Conservation (phyloP, 2,888 invertebrate genomes). For the Coleophora flavipennella region DNA sequence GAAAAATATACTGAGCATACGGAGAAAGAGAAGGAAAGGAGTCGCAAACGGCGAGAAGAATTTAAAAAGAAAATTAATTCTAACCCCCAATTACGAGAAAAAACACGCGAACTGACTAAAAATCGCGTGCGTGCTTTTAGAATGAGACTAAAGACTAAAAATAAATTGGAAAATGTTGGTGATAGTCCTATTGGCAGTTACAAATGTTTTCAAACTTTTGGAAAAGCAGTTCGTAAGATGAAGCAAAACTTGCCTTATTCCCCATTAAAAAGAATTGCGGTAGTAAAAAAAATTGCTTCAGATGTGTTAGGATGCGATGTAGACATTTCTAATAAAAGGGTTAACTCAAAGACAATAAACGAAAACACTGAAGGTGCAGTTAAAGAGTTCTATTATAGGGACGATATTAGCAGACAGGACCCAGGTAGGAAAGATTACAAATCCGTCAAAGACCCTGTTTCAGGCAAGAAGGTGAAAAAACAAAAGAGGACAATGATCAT, state of each 20-base stretch:
- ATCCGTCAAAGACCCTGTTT: constrained; percentile 2
- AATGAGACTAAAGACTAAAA: neutral
- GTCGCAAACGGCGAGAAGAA: neutral
- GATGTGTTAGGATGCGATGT: neutral
- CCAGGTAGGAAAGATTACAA: constrained; percentile 6
- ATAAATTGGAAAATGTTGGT: neutral
- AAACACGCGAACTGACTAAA: constrained; percentile 1
- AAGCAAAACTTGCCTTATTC: constrained; percentile 6
- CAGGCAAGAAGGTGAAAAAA: constrained; percentile 6
- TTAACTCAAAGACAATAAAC: neutral
- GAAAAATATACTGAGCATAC: neutral
- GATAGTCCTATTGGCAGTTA: constrained; percentile 5
- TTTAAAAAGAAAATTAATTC: neutral
- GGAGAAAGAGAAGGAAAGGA: neutral
- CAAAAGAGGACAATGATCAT: constrained; percentile 5
- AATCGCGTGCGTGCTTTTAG: constrained; percentile 1
- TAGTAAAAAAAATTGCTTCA: constrained; percentile 1
- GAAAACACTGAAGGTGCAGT: neutral
- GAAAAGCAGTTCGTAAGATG: constrained; percentile 6
- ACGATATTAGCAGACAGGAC: constrained; percentile 3
- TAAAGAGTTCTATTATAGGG: constrained; percentile 1
- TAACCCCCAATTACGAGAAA: neutral
- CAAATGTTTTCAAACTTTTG: constrained; percentile 5
- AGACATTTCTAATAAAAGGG: neutral
- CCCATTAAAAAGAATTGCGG: constrained; percentile 3